These are phyloP conservation scores for Drosophila hamatofila DNA, from an alignment of 2,888 invertebrate genomes.

Conservation along the genomic window DNA sequence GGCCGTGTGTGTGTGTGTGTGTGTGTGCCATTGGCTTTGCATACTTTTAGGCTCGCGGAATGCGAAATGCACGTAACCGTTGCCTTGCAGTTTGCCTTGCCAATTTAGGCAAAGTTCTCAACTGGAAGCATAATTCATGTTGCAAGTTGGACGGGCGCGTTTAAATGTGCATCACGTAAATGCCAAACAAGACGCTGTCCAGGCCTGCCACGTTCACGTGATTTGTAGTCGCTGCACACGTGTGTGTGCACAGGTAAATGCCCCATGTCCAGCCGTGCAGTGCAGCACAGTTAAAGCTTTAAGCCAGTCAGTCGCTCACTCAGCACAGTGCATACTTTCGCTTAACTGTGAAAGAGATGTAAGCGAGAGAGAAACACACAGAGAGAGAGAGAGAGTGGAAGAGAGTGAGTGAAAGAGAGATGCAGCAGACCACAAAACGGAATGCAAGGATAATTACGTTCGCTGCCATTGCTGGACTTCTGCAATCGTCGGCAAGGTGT, in stretches of 20 bases:
- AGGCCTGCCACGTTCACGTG: constrained; percentile 56
- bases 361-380: constrained; percentile 19
- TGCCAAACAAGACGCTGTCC: constrained; percentile 71
- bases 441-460: constrained; percentile 69
- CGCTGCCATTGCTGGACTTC: constrained; percentile 33
- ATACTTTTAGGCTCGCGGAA: constrained; percentile 61
- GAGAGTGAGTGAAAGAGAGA: constrained; percentile 12
- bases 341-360: constrained; percentile 46
- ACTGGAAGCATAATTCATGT: constrained; percentile 72
- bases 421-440: constrained; percentile 57
- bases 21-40: constrained; percentile 44
- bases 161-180: constrained; percentile 79
- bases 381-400: constrained; percentile 7
- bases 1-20: too few species aligned
- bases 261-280: constrained; percentile 48
- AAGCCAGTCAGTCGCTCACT: constrained; percentile 18
- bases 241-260: constrained; percentile 46
- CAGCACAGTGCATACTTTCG: constrained; percentile 45
- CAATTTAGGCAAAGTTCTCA: constrained; percentile 70
- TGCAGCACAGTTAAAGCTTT: constrained; percentile 43
- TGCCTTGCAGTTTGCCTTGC: constrained; percentile 64
- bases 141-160: constrained; percentile 62
- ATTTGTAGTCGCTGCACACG: constrained; percentile 66
- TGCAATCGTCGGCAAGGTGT: constrained; percentile 76
- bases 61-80: constrained; percentile 60